Conservation (phyloP, 2,113 vertebrate genomes). For the Crypturellus undulatus region DNA sequence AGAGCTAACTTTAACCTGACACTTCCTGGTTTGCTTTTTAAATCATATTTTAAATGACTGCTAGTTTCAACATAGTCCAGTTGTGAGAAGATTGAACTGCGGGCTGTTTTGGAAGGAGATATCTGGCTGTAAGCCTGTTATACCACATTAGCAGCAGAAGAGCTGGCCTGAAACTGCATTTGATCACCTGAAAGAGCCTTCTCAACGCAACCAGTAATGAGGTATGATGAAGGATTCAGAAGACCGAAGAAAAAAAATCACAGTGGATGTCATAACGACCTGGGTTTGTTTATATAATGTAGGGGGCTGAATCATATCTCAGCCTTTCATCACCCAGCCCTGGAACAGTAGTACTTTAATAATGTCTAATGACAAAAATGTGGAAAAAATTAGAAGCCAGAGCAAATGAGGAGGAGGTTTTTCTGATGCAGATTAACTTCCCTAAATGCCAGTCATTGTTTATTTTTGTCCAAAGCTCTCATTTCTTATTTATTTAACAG, state of each 20-base stretch:
- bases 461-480: slow-evolving; percentile 55
- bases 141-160: not conserved
- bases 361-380: slow-evolving; percentile 58
- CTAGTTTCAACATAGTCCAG: not conserved
- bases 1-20: slow-evolving; percentile 75
- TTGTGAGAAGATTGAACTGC: not conserved
- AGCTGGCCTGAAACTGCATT: not conserved
- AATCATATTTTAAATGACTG: slow-evolving; percentile 17
- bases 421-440: slow-evolving; percentile 48
- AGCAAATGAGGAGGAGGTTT: not conserved
- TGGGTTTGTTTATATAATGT: slow-evolving; percentile 20
- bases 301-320: slow-evolving; percentile 53
- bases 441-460: slow-evolving; percentile 64
- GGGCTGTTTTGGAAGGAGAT: not conserved
- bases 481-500: slow-evolving; percentile 40
- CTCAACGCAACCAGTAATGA: rapidly evolving
- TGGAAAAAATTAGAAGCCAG: slow-evolving; percentile 68
- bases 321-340: slow-evolving; percentile 53
- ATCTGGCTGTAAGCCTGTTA: not conserved
- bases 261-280: slow-evolving; percentile 15
- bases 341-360: slow-evolving; percentile 72
- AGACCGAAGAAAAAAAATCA: not conserved
- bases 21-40: slow-evolving; percentile 69
- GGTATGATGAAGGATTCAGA: not conserved
- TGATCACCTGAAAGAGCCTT: not conserved